phyloP scores from a whole-genome alignment of 2,113 vertebrate genomes.

The Elachura formosa region DNA sequence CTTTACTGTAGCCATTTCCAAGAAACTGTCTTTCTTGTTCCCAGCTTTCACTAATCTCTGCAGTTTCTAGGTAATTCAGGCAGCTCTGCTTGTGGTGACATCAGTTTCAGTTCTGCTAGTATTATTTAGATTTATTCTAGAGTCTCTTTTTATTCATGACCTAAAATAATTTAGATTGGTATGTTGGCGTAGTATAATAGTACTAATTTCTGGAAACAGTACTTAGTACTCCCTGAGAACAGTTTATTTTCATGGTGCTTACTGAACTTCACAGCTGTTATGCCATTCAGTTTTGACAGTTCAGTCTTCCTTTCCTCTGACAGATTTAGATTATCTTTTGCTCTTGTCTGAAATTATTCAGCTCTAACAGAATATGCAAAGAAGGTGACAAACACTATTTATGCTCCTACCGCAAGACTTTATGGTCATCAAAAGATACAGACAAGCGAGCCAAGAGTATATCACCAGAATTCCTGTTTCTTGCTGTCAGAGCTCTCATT shows the following conservation, averaged over 20 bases:
- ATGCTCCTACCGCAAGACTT: background rate
- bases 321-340: background rate
- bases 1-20: background rate
- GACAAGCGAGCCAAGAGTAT: fast-evolving
- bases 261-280: background rate
- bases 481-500: background rate
- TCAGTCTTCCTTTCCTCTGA: background rate
- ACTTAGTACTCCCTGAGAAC: background rate
- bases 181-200: background rate
- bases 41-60: background rate
- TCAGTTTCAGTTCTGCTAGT: background rate
- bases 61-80: background rate
- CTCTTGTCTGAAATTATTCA: background rate
- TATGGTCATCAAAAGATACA: background rate
- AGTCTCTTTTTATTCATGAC: background rate
- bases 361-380: background rate
- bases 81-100: background rate
- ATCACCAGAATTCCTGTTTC: background rate
- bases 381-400: background rate
- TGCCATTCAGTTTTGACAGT: background rate
- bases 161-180: background rate
- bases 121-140: background rate
- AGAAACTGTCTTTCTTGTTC: background rate
- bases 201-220: background rate
- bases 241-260: background rate